Conservation (phyloP, 1,140 invertebrate species). For the Aethina tumida region DNA sequence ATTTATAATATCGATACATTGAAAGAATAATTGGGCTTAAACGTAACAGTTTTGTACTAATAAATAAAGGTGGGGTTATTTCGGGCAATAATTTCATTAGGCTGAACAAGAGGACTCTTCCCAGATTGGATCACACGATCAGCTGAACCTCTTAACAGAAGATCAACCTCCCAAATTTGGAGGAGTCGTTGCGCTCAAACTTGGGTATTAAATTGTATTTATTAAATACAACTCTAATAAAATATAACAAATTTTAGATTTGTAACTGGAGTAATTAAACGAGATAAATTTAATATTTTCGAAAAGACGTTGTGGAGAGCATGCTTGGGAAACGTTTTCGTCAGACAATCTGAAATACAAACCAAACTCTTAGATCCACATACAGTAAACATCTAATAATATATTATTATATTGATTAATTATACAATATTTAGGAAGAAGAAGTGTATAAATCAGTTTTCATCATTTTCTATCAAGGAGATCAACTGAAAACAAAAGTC, state of each 20-base stretch:
- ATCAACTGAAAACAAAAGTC: slow-evolving; percentile 88
- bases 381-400: slow-evolving; percentile 48
- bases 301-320: slow-evolving; percentile 95
- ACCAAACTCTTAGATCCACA: slow-evolving; percentile 80
- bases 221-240: no score
- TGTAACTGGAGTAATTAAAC: slow-evolving; percentile 73
- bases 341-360: slow-evolving; percentile 78
- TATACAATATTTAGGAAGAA: slow-evolving; percentile 59
- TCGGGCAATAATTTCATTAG: no score
- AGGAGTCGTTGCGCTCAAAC: no score
- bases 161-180: slow-evolving; percentile 41
- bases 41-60: no score
- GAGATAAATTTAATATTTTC: slow-evolving; percentile 87
- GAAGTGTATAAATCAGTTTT: slow-evolving; percentile 92
- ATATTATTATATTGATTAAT: neutral
- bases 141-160: slow-evolving; percentile 42
- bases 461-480: slow-evolving; percentile 98
- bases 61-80: no score
- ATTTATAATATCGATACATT: no score
- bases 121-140: no score
- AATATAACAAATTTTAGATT: no score
- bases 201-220: no score
- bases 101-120: no score
- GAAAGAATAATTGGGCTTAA: no score
- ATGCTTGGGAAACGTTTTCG: slow-evolving; percentile 82